Conservation (phyloP, 2,113 vertebrate species). For the Myodes glareolus region DNA sequence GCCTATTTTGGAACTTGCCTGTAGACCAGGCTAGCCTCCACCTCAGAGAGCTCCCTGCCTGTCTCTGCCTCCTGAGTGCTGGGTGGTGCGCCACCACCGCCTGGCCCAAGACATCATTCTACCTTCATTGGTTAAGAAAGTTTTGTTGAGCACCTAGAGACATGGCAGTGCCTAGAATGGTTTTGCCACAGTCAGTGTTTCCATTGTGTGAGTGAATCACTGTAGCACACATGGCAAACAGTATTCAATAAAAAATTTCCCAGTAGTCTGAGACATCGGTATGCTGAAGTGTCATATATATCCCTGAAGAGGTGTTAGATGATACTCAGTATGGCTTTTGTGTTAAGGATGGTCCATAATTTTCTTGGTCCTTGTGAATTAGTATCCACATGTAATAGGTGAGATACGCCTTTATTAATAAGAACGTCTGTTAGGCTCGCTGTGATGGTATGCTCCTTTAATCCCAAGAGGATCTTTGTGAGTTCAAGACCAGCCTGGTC, state of each 20-base stretch:
- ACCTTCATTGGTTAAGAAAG: not conserved
- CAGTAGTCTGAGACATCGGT: constrained; percentile 5
- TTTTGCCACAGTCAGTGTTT: not conserved
- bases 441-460: not conserved
- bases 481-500: not conserved
- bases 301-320: not conserved
- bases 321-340: not conserved
- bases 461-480: not conserved
- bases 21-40: too few relatives aligned
- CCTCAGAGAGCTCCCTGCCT: too few relatives aligned
- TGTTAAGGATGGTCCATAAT: not conserved
- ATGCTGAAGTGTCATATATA: not conserved
- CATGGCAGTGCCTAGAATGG: not conserved
- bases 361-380: constrained; percentile 31
- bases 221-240: not conserved
- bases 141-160: not conserved
- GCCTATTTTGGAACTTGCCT: too few relatives aligned
- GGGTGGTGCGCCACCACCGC: too few relatives aligned
- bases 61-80: too few relatives aligned
- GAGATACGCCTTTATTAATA: not conserved
- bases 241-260: not conserved
- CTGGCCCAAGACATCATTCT: not conserved
- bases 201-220: not conserved
- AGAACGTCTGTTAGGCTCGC: not conserved
- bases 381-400: not conserved